A percentile compares a stretch with the other conserved stretches of the same genome.
These are phyloP conservation scores for Biston stratarius DNA, from an alignment of 2,888 invertebrate species.

Conservation along the genomic window DNA sequence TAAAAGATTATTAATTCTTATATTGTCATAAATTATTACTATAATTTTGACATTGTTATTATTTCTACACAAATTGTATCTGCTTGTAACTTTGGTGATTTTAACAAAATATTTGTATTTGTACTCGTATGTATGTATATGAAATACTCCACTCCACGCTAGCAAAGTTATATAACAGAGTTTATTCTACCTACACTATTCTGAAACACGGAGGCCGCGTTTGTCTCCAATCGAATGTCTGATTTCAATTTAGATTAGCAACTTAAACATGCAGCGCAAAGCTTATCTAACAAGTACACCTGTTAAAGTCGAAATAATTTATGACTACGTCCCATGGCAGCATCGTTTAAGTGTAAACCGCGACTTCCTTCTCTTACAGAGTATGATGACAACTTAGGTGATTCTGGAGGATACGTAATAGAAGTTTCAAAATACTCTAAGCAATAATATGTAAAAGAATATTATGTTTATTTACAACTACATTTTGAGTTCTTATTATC, in stretches of 20 bases:
- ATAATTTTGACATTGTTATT: no score
- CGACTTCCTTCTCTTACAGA: conserved; percentile 42
- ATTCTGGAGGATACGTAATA: background rate
- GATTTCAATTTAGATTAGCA: conserved; percentile 85
- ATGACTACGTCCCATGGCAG: conserved; percentile 60
- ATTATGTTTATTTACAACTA: no score
- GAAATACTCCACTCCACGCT: conserved; percentile 2
- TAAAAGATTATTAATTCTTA: no score
- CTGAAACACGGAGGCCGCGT: conserved; percentile 62
- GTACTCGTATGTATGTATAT: no score
- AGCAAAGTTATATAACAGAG: conserved; percentile 42
- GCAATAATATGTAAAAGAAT: no score
- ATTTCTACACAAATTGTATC: no score
- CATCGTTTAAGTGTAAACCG: conserved; percentile 43
- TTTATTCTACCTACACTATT: conserved; percentile 56
- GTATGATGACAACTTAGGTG: conserved; percentile 24
- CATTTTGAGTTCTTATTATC: no score
- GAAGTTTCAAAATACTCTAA: no score
- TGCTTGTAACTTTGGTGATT: no score
- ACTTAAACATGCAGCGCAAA: conserved; percentile 80
- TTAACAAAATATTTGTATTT: no score
- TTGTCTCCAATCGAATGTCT: conserved; percentile 84
- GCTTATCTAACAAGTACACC: conserved; percentile 84
- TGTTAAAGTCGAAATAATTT: conserved; percentile 83
- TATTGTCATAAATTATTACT: no score